Evolutionary conservation across 1,140 invertebrate species (phyloP), one percentile per base, ranked within the genome.

Genomic region (Aphidius ervi): DNA sequence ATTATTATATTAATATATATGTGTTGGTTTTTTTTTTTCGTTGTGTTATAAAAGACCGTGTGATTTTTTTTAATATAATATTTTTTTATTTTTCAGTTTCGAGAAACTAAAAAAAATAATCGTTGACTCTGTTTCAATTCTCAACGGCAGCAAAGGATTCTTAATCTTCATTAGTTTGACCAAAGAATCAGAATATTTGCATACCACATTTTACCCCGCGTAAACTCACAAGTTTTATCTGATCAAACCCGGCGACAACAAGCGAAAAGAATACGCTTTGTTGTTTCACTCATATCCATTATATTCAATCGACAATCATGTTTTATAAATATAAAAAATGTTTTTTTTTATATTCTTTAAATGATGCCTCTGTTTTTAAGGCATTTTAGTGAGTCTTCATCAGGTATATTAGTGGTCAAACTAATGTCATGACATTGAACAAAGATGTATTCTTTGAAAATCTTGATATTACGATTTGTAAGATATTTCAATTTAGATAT

Each of bases 111-210:
- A 31, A 31, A 20, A 39, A 48, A 49, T 43, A 52, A 39, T 45
- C n/a, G 37, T 39, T 41, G 39, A 49, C 16, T 56, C 20, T 23
- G 55, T 56, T 59, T 56, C 58, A 55, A 58, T 65, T 62, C 58
- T 54, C 53, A 54, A 53, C 41, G 53, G 52, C 43, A 57, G 49
- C 46, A 52, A 54, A 39, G 59, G 61, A 67, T 67, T 67, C 65
- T 67, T 64, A 67, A 67, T 67, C 65, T 67, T 67, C 65, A 67
- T 67, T 67, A 67, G 63, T 67, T 67, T 52, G 58, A 56, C 63
- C 50, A 39, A 40, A 39, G 31, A 40, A 40, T 37, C 31, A 46
- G 58, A 53, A 67, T 31, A 31, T 67, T 67, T 67, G 65, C 65
- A 67, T 67, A 67, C 57, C 59, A 57, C 56, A 54, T 0, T 39